These are phyloP conservation scores for Stenichneumon culpator DNA, from an alignment of 2,888 invertebrate species.

Conservation along the genomic window DNA sequence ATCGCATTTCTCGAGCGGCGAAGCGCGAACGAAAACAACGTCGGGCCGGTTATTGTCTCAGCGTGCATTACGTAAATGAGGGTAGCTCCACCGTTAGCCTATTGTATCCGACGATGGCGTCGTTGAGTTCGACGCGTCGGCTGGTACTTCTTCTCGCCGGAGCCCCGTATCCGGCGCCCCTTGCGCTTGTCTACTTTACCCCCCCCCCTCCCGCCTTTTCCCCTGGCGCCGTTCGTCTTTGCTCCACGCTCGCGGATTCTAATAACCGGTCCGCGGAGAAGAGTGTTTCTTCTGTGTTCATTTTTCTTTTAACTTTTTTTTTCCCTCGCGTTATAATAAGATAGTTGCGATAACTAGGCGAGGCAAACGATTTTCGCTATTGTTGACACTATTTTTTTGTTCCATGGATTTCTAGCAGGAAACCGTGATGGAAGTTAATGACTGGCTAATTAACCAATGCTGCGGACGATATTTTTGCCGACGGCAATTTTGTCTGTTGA, in stretches of 20 bases:
- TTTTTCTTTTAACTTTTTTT: not conserved
- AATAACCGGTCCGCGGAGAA: conserved; percentile 54
- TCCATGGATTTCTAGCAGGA: not conserved
- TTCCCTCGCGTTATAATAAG: not conserved
- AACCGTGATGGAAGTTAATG: not conserved
- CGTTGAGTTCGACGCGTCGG: conserved; percentile 44
- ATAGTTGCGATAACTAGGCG: not conserved
- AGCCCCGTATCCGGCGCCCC: conserved; percentile 26
- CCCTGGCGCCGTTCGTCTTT: conserved; percentile 18
- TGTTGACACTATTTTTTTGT: not conserved
- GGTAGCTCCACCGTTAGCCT: conserved; percentile 66
- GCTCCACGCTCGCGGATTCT: conserved; percentile 51
- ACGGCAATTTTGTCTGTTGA: not conserved
- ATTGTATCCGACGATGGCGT: conserved; percentile 65
- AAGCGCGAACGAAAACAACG: conserved; percentile 76
- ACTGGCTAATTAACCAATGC: not conserved
- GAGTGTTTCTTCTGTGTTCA: conserved; percentile 41
- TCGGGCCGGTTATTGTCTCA: conserved; percentile 78
- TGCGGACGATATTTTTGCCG: not conserved
- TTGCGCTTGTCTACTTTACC: conserved; percentile 9
- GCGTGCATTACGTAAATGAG: conserved; percentile 83
- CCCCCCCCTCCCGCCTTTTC: conserved; percentile 2
- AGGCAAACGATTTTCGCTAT: not conserved
- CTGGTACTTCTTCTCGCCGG: conserved; percentile 44
- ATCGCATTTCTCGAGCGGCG: conserved; percentile 76